These are phyloP conservation scores for Chorisops tibialis DNA, from an alignment of 2,888 invertebrate genomes.

Conservation along the genomic window DNA sequence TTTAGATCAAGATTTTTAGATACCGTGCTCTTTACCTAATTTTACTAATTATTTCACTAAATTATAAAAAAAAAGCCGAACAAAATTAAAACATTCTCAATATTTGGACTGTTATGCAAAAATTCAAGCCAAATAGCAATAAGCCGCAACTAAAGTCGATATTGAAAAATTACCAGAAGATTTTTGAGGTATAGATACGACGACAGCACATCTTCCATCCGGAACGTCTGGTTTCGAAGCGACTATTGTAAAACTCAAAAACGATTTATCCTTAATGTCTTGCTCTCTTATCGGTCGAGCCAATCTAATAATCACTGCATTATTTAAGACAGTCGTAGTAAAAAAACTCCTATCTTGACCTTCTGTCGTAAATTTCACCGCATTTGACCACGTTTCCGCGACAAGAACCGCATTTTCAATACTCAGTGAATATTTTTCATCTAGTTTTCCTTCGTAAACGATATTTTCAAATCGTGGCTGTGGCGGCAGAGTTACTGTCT, in stretches of 20 bases:
- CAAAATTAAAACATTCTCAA: too few species aligned
- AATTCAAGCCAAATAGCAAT: too few species aligned
- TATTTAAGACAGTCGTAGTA: slow-evolving; percentile 24
- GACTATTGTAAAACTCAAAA: slow-evolving; percentile 33
- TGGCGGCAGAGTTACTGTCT: slow-evolving; percentile 32
- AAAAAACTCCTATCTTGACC: slow-evolving; percentile 33
- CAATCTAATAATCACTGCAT: slow-evolving; percentile 32
- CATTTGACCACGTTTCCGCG: slow-evolving; percentile 32
- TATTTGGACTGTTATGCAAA: too few species aligned
- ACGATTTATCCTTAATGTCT: slow-evolving; percentile 30
- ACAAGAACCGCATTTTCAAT: slow-evolving; percentile 29
- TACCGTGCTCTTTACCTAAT: too few species aligned
- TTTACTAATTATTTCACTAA: too few species aligned
- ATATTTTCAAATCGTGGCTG: slow-evolving; percentile 34
- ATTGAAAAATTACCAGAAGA: background rate
- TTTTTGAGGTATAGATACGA: slow-evolving; percentile 32
- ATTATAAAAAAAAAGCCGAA: too few species aligned
- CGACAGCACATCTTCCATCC: slow-evolving; percentile 32
- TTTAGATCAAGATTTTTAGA: too few species aligned
- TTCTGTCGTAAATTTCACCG: slow-evolving; percentile 33
- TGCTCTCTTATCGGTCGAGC: slow-evolving; percentile 12
- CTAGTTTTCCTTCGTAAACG: slow-evolving; percentile 7
- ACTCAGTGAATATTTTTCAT: background rate
- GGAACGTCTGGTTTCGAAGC: slow-evolving; percentile 33
- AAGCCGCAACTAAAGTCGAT: too few species aligned